These are phyloP conservation scores for Meteorus colon DNA, from an alignment of 2,888 invertebrate genomes.

Conservation along the genomic window DNA sequence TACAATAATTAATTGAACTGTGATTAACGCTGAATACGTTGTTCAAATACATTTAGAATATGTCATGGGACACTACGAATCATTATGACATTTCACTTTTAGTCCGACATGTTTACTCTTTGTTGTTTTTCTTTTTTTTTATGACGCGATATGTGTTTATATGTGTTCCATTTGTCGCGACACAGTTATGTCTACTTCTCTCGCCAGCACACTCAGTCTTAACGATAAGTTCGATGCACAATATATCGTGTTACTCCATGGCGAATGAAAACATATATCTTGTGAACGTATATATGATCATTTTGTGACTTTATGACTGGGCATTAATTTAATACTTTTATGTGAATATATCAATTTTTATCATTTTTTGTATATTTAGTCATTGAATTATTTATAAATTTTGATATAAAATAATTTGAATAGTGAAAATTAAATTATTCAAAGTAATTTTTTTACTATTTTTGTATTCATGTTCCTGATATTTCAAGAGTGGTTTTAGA, in stretches of 20 bases:
- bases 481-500: too few relatives aligned
- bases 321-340: not conserved
- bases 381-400: too few relatives aligned
- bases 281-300: not conserved
- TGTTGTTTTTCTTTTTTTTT: not conserved
- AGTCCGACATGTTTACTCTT: conserved; percentile 20
- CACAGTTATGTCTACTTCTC: conserved; percentile 17
- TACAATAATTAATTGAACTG: conserved; percentile 17
- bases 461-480: too few relatives aligned
- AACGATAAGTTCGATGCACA: conserved; percentile 12
- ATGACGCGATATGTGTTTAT: not conserved
- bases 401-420: too few relatives aligned
- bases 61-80: conserved; percentile 21
- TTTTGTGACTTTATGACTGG: not conserved
- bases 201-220: not conserved
- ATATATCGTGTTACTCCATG: conserved; percentile 12
- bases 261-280: conserved; percentile 3
- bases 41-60: conserved; percentile 13
- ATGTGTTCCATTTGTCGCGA: conserved; percentile 15
- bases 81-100: conserved; percentile 7
- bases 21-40: conserved; percentile 4
- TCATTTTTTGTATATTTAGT: not conserved
- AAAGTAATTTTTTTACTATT: too few relatives aligned
- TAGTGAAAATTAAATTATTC: too few relatives aligned
- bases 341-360: not conserved